These are phyloP conservation scores for Achatina immaculata DNA, from an alignment of 1,140 invertebrate species.

Conservation along the genomic window DNA sequence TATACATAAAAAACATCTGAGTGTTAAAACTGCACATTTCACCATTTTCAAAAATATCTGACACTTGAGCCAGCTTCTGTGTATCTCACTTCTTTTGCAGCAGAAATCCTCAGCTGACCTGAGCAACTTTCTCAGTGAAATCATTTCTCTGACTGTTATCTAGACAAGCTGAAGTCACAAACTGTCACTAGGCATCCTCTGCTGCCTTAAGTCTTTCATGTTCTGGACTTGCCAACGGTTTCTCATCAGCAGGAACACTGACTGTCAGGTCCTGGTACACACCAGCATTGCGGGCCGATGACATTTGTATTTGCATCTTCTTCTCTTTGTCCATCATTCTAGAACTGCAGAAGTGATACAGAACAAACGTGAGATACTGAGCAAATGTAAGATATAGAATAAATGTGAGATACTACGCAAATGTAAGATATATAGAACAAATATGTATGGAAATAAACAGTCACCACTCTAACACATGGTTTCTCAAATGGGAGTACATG, in stretches of 20 bases:
- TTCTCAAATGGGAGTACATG: too few species aligned
- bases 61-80: too few species aligned
- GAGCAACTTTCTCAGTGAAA: too few species aligned
- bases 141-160: too few species aligned
- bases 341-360: conserved; percentile 14
- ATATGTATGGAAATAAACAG: not conserved
- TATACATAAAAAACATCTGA: too few species aligned
- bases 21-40: too few species aligned
- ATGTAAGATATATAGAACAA: not conserved
- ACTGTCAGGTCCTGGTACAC: conserved; percentile 43
- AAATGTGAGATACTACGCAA: not conserved
- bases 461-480: too few species aligned
- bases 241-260: conserved; percentile 30
- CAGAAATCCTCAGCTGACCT: too few species aligned
- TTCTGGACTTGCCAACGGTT: conserved; percentile 39
- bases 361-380: not conserved
- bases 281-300: conserved; percentile 45
- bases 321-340: conserved; percentile 41
- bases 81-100: too few species aligned
- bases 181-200: conserved; percentile 39
- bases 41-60: too few species aligned
- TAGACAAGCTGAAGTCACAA: too few species aligned
- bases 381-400: not conserved
- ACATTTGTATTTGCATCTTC: conserved; percentile 44
- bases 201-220: conserved; percentile 40